Conservation (phyloP, 1,140 invertebrate species). For the Zaprionus gabonicus region DNA sequence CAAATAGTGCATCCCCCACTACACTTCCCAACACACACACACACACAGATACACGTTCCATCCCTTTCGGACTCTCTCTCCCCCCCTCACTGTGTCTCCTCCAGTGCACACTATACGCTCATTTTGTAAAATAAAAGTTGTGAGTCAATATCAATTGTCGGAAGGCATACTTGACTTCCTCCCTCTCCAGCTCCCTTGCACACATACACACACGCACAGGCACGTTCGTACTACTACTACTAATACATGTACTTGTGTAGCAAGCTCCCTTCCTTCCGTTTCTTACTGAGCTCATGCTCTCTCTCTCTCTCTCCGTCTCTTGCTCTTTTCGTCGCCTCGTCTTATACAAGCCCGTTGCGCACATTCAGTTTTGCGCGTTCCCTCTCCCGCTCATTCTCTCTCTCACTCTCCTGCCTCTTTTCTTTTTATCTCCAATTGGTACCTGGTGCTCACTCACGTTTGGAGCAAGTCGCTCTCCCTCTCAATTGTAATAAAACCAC, state of each 20-base stretch:
- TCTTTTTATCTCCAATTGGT: constrained; percentile 25
- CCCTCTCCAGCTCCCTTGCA: constrained; percentile 31
- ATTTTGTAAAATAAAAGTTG: constrained; percentile 54
- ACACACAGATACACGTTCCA: constrained; percentile 20
- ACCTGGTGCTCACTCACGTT: constrained; percentile 61
- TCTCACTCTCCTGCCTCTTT: neutral
- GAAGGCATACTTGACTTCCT: constrained; percentile 52
- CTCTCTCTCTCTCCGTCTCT: neutral
- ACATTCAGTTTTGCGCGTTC: constrained; percentile 69
- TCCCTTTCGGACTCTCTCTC: neutral
- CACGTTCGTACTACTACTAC: constrained; percentile 21
- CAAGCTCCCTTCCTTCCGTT: constrained; percentile 75
- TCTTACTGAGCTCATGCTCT: constrained; percentile 57
- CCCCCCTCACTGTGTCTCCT: neutral
- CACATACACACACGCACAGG: constrained; percentile 10
- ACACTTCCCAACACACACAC: constrained; percentile 18
- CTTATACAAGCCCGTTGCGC: constrained; percentile 79
- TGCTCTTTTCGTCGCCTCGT: constrained; percentile 63
- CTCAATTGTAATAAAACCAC: constrained; percentile 61
- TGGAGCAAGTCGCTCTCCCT: constrained; percentile 46
- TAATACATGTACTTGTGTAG: constrained; percentile 52
- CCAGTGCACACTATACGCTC: constrained; percentile 23
- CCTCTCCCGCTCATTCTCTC: constrained; percentile 34
- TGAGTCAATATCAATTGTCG: constrained; percentile 74
- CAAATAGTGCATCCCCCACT: constrained; percentile 45